A percentile compares a stretch with the other conserved stretches of the same genome.
phyloP scores from a whole-genome alignment of 2,888 invertebrate species.

The Macrophya annulata region DNA sequence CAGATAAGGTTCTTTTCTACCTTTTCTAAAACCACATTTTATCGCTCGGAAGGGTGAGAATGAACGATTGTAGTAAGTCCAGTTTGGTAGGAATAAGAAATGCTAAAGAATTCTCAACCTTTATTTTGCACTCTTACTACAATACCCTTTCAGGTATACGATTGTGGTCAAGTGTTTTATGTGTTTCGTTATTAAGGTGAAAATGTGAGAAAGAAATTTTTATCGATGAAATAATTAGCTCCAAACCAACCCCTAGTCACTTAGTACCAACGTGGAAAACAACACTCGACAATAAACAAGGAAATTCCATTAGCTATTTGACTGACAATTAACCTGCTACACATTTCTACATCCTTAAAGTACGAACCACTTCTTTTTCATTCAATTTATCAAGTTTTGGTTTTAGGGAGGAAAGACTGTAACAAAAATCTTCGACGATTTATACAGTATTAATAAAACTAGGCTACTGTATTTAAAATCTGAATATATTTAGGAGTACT shows the following conservation, averaged over 20 bases:
- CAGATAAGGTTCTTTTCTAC: slow-evolving; percentile 13
- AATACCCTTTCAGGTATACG: too few relatives aligned
- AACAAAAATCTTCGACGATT: background rate
- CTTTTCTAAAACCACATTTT: slow-evolving; percentile 20
- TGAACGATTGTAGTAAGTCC: slow-evolving; percentile 35
- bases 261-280: background rate
- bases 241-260: background rate
- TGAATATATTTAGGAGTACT: background rate
- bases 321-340: slow-evolving; percentile 20
- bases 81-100: background rate
- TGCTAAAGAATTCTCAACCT: slow-evolving; percentile 4
- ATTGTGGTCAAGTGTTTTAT: background rate
- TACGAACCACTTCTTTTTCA: background rate
- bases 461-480: background rate
- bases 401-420: background rate
- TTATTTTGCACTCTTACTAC: background rate
- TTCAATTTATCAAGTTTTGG: background rate
- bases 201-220: background rate
- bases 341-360: slow-evolving; percentile 9
- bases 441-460: background rate
- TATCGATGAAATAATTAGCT: background rate
- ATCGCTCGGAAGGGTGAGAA: slow-evolving; percentile 44
- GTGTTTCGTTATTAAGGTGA: background rate
- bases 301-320: slow-evolving; percentile 42
- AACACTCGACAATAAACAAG: slow-evolving; percentile 26